Evolutionary conservation across 2,113 vertebrate genomes (phyloP), one percentile per base, ranked within the genome.

Genomic region (Ondatra zibethicus): DNA sequence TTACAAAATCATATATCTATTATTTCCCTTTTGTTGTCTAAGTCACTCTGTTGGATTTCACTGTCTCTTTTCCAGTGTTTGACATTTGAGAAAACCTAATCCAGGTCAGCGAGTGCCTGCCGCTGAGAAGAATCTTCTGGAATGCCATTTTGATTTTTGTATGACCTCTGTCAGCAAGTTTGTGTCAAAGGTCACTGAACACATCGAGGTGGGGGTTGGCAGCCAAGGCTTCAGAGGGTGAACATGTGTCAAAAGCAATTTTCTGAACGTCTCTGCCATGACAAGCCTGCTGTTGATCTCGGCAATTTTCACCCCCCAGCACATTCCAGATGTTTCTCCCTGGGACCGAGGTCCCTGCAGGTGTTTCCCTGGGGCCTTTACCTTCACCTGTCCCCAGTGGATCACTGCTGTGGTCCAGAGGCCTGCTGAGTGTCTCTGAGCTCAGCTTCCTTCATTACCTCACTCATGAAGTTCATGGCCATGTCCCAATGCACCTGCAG

Each of bases 1-100:
- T 97, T 75, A 66, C 33, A 36, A 88, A 33, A 78, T 70, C 14
- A 3, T 23, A 9, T n/a, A n/a, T 47, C 21, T 5, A 88, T 97
- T 85, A 31, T 86, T 10, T 70, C 70, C 31, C 66, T 17, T 52
- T 5, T 97, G 95, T 95, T 94, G 96, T 97, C 96, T 88, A 72
- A 97, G 96, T 97, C 94, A 97, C 98, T 97, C 96, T 95, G 95
- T 97, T 97, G 97, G 94, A 75, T 97, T 97, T 98, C 97, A 96
- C 93, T 78, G 89, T 36, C 72, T 92, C 94, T 88, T 95, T 97
- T 76, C 14, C 72, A 61, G 95, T 92, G 85, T 94, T 98, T 98
- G 98, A 98, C 98, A 42, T 97, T 95, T 97, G 96, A 77, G 96
- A 97, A 98, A 98, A 98, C 97, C 97, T 97, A 97, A 98, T 98